These are phyloP conservation scores for Thera britannica DNA, from an alignment of 2,888 invertebrate species.

Conservation along the genomic window DNA sequence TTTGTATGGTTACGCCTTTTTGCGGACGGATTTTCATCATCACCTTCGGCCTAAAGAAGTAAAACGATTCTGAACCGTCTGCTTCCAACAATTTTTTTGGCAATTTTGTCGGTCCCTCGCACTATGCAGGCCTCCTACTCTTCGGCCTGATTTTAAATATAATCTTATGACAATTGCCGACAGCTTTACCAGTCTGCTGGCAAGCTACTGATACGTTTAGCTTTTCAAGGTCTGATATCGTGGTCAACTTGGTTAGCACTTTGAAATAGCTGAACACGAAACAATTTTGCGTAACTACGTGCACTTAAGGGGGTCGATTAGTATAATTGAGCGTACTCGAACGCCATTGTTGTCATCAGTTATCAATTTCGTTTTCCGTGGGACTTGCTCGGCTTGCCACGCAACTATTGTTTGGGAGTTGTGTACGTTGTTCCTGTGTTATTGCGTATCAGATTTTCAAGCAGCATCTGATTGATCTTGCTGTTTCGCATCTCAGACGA, in stretches of 20 bases:
- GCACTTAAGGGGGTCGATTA: slow-evolving; percentile 36
- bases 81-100: too few relatives aligned
- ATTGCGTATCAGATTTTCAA: not conserved
- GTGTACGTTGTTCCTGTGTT: too few relatives aligned
- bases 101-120: not conserved
- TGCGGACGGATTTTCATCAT: not conserved
- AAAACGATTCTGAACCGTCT: not conserved
- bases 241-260: slow-evolving; percentile 38
- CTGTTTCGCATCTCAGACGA: not conserved
- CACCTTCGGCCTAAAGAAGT: not conserved
- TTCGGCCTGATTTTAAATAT: not conserved
- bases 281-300: slow-evolving; percentile 32
- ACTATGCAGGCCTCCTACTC: not conserved
- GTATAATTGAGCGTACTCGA: slow-evolving; percentile 30
- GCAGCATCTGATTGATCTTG: not conserved
- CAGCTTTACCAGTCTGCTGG: not conserved
- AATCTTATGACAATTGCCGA: not conserved
- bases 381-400: slow-evolving; percentile 1
- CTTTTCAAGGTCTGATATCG: slow-evolving; percentile 36
- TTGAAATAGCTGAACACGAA: slow-evolving; percentile 32
- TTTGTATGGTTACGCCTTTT: not conserved
- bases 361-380: slow-evolving; percentile 13
- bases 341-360: slow-evolving; percentile 11
- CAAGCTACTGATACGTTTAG: slow-evolving; percentile 20
- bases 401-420: not conserved